Base-by-base conservation (phyloP, 2,888 invertebrate genomes). In the Patella ulyssiponensis region DNA sequence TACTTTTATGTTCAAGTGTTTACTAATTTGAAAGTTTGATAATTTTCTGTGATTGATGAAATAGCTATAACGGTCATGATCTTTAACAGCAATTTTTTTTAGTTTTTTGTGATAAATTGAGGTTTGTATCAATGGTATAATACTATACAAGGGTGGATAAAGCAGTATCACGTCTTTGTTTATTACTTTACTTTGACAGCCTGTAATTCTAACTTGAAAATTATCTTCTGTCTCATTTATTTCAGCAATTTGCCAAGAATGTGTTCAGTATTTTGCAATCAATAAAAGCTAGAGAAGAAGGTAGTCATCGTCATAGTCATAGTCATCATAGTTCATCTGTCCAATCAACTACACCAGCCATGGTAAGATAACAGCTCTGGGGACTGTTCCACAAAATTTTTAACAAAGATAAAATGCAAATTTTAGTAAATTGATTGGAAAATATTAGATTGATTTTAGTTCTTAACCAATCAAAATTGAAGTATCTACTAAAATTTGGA, bases 241-340 rank as follows among this genome's bases (percentile, higher is more conserved):
- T 87, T 20, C 90, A 95, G 95, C 94, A 95, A 84, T 99, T 99
- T 93, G 95, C 96, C 0, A 98, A 97, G 91, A 97, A 97, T 91
- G 96, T 99, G 84, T 94, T 96, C 86, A 97, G 98, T 1, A 95
- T 98, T 86, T 93, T 99, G 80, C 95, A 95, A 90, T 96, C 97
- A 85, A 96, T 99, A 73, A 96, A 96, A 90, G 97, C 97, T 0
- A 94, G 98, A 44, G 98, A 98, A 91, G 98, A 98, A 89, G 98
- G 98, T 0, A 87, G 86, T 7, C 89, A 89, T 70, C 83, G 86
- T 74, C 83, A 84, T 64, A 64, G 64, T 11, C 20, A 23, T 23
- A 64, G 64, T 64, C 52, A 44, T 17, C 44, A 51, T 4, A 71
- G 52, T 71, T 44, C 52, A 33, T 51, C 51, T 27, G 71, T 14